Percentiles rank a stretch among this genome's conserved stretches.
phyloP scores from a whole-genome alignment of 2,888 invertebrate genomes.

The Drosophila macrothrix region DNA sequence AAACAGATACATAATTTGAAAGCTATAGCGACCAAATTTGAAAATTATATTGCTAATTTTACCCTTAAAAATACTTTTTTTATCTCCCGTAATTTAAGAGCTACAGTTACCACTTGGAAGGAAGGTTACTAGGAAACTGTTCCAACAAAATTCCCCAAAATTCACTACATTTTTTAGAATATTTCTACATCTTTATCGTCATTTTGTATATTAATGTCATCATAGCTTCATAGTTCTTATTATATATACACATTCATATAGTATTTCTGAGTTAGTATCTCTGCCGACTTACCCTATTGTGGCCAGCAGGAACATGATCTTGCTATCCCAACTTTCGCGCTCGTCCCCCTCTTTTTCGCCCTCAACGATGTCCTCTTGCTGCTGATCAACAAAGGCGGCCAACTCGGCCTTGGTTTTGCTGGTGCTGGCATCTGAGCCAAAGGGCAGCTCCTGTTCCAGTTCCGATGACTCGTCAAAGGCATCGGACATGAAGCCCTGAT shows the following conservation, averaged over 20 bases:
- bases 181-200: background rate
- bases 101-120: too few relatives aligned
- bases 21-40: background rate
- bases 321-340: conserved; percentile 96
- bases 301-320: conserved; percentile 95
- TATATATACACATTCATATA: background rate
- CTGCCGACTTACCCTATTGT: conserved; percentile 89
- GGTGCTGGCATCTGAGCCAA: conserved; percentile 83
- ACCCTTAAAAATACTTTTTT: background rate
- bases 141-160: too few relatives aligned
- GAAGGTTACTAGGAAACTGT: too few relatives aligned
- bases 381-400: conserved; percentile 49
- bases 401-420: conserved; percentile 81
- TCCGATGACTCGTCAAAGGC: conserved; percentile 83
- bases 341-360: conserved; percentile 90
- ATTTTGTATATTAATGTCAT: background rate
- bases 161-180: background rate
- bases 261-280: background rate
- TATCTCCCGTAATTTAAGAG: too few relatives aligned
- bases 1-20: background rate
- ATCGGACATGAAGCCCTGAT: conserved; percentile 89
- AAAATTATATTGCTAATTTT: background rate
- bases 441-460: conserved; percentile 73
- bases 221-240: too few relatives aligned
- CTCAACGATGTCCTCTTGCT: conserved; percentile 86